These are phyloP conservation scores for Limanda limanda DNA, from an alignment of 2,113 vertebrate genomes.

Conservation along the genomic window DNA sequence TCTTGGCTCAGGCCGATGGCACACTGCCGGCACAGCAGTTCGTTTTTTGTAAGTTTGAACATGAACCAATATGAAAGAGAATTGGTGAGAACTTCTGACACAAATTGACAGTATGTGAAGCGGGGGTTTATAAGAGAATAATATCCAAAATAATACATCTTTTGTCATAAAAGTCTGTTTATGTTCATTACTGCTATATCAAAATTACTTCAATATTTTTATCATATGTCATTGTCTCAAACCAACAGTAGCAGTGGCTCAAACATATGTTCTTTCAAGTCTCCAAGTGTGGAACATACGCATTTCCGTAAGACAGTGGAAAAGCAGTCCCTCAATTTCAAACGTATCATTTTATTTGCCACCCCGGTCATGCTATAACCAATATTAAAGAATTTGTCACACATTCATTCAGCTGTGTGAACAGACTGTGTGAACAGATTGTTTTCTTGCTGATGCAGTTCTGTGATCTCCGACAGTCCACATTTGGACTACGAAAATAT, in stretches of 20 bases:
- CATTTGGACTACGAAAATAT: no score
- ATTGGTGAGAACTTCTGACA: background rate
- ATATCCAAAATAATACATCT: background rate
- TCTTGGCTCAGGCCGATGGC: conserved; percentile 29
- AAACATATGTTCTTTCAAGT: background rate
- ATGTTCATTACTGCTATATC: background rate
- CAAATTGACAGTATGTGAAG: background rate
- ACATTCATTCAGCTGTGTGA: no score
- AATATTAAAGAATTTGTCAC: no score
- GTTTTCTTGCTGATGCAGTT: no score
- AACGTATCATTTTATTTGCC: no score
- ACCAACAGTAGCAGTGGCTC: background rate
- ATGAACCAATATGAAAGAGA: background rate
- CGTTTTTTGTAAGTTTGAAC: conserved; percentile 33
- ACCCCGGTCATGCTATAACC: no score
- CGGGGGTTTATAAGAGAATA: background rate
- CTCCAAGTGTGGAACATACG: no score
- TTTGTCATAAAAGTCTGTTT: background rate
- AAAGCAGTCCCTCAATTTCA: no score
- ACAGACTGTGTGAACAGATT: no score
- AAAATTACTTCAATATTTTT: no score
- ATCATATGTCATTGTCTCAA: background rate
- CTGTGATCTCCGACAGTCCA: background rate
- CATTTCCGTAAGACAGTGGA: no score
- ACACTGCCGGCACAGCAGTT: conserved; percentile 30